Evolutionary conservation across 2,113 vertebrate genomes (phyloP).

Genomic region (Riparia riparia): DNA sequence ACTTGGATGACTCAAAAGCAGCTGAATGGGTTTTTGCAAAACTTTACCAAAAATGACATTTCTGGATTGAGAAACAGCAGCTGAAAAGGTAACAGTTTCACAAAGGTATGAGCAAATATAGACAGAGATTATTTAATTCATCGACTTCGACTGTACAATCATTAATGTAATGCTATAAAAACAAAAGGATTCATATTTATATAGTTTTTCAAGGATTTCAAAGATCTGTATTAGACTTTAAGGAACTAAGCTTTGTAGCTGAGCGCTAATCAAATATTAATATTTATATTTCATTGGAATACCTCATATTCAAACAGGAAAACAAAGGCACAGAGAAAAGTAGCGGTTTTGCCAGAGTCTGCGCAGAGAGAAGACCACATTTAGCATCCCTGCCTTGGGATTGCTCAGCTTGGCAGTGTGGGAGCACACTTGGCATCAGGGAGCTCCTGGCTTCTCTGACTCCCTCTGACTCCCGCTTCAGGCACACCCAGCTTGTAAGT

Average conservation of each 20-base stretch:
- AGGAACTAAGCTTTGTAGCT: constrained; percentile 32
- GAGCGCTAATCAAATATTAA: constrained; percentile 31
- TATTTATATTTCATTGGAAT: constrained; percentile 31
- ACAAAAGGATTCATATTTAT: constrained; percentile 22
- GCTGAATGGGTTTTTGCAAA: constrained; percentile 68
- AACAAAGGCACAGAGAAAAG: constrained; percentile 10
- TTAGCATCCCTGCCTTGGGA: not conserved
- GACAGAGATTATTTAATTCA: constrained; percentile 56
- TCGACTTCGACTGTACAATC: not conserved
- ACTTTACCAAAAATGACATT: constrained; percentile 72
- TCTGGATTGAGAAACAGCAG: constrained; percentile 77
- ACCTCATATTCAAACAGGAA: constrained; percentile 4
- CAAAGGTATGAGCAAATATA: constrained; percentile 49
- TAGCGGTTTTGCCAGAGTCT: not conserved
- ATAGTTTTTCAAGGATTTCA: constrained; percentile 35
- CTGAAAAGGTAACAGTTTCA: constrained; percentile 66
- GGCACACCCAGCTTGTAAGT: not conserved
- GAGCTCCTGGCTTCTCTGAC: not conserved
- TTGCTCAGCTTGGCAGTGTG: not conserved
- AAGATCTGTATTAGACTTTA: constrained; percentile 1
- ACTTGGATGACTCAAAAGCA: constrained; percentile 80
- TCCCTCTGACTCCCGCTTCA: not conserved
- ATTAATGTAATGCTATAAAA: not conserved
- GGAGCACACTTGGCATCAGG: rapidly evolving
- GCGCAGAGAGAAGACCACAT: not conserved